These are phyloP conservation scores for Agrochola macilenta DNA, from an alignment of 2,888 invertebrate genomes.

Conservation along the genomic window DNA sequence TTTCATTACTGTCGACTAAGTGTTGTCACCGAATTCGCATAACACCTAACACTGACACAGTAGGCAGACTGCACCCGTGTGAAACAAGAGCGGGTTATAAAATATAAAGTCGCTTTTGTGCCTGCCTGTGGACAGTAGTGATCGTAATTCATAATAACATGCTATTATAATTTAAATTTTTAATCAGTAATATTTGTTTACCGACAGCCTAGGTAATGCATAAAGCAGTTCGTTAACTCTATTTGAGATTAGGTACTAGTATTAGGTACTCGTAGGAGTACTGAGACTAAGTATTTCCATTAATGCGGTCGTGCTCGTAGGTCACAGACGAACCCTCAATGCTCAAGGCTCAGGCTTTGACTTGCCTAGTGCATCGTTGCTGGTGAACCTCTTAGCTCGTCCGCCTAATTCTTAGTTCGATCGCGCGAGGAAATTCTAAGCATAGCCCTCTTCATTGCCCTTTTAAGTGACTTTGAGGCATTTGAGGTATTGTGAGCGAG, in stretches of 20 bases:
- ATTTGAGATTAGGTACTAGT: slow-evolving; percentile 26
- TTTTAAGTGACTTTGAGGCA: neutral
- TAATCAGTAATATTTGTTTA: neutral
- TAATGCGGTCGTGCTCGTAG: neutral
- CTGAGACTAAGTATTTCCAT: slow-evolving; percentile 10
- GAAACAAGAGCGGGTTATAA: neutral
- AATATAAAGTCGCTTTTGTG: neutral
- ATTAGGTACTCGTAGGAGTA: too few relatives aligned
- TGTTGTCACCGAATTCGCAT: neutral
- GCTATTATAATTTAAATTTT: slow-evolving; percentile 2
- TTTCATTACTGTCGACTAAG: slow-evolving; percentile 6
- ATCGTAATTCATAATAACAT: neutral
- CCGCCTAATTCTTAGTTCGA: neutral
- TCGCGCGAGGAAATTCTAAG: neutral
- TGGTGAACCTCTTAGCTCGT: neutral
- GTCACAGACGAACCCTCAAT: neutral
- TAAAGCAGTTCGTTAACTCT: slow-evolving; percentile 3
- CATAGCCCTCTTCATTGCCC: neutral
- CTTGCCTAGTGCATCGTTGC: neutral
- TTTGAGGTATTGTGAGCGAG: too few relatives aligned
- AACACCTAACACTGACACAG: neutral
- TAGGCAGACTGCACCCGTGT: neutral
- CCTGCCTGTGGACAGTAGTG: neutral
- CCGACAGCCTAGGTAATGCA: neutral
- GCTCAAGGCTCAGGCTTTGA: neutral